Evolutionary conservation across 2,888 invertebrate species (phyloP), one percentile per base, ranked within the genome.

Genomic region (Aspidiotus rigidus): DNA sequence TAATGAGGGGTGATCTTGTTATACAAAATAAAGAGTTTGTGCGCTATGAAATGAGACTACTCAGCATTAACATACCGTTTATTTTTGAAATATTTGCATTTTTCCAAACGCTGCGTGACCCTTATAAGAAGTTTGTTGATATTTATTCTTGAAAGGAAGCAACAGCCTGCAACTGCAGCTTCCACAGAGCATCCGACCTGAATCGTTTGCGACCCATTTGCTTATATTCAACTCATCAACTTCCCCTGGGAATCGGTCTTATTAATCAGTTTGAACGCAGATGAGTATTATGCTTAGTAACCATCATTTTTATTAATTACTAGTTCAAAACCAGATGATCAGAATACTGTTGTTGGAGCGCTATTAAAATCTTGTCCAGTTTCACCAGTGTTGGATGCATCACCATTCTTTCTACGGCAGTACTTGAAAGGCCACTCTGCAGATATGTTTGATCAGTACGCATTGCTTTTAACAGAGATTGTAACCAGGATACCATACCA

Each of bases 391-490:
- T 94, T 94, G 0, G 96, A 98, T 77, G 93, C 96, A 89, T 90
- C 92, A 7, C 96, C 96, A 10, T 92, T 98, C 80, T 97, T 97
- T 81, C 83, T 90, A 66, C 86, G 89, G 73, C 93, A 93, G 77
- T 95, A 95, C 76, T 89, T 96, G 53, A 94, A 93, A 79, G 88
- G 89, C 64, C 93, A 94, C 78, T 88, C 90, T 0, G 85, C 87
- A 63, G 96, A 97, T 77, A 89, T 97, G 44, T 95, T 98, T 77
- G 91, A 94, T 77, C 90, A 91, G 72, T 96, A 95, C 78, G 91
- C 93, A 10, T 91, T 93, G 73, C 82, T 97, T n/a, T 81, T 98
- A 39, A 95, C 97, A 67, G 97, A 98, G 81, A 92, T 97, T 85
- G 90, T 93, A 0, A 82, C 97, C 10, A 84, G 96, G 17, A 81